Percentiles rank a stretch among this genome's conserved stretches.
These are phyloP conservation scores for Heliconius melpomene DNA, from an alignment of 1,140 invertebrate genomes.

Conservation along the genomic window DNA sequence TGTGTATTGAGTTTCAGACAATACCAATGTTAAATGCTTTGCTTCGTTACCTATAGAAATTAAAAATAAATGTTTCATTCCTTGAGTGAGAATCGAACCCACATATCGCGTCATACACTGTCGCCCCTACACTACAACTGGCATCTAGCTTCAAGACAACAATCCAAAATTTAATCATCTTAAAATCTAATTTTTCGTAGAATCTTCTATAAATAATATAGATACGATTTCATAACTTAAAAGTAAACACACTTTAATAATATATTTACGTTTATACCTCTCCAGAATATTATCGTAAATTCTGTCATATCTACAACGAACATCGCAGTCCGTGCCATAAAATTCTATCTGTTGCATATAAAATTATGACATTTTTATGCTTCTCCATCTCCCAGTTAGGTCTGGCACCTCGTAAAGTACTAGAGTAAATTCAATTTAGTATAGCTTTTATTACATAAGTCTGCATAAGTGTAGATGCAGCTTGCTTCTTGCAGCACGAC, in stretches of 20 bases:
- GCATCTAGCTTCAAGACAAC: too few relatives aligned
- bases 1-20: too few relatives aligned
- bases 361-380: slow-evolving; percentile 72
- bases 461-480: slow-evolving; percentile 45
- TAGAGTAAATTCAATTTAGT: slow-evolving; percentile 67
- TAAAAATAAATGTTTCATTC: too few relatives aligned
- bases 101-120: too few relatives aligned
- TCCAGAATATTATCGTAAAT: slow-evolving; percentile 41
- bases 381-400: slow-evolving; percentile 52
- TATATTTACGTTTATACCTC: slow-evolving; percentile 10
- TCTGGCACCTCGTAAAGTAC: slow-evolving; percentile 63
- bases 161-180: too few relatives aligned
- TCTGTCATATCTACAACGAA: slow-evolving; percentile 42
- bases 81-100: too few relatives aligned
- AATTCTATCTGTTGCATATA: slow-evolving; percentile 67
- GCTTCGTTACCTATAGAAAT: too few relatives aligned
- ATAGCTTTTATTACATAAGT: slow-evolving; percentile 57
- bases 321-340: slow-evolving; percentile 53
- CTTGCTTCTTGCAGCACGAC: slow-evolving; percentile 25
- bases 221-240: too few relatives aligned
- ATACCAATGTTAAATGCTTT: too few relatives aligned
- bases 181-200: too few relatives aligned
- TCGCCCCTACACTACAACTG: too few relatives aligned
- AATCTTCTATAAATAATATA: too few relatives aligned
- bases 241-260: neutral